Evolutionary conservation across 2,797 vertebrate species (phyloP).

Genomic region (Gallinago nigripennis): DNA sequence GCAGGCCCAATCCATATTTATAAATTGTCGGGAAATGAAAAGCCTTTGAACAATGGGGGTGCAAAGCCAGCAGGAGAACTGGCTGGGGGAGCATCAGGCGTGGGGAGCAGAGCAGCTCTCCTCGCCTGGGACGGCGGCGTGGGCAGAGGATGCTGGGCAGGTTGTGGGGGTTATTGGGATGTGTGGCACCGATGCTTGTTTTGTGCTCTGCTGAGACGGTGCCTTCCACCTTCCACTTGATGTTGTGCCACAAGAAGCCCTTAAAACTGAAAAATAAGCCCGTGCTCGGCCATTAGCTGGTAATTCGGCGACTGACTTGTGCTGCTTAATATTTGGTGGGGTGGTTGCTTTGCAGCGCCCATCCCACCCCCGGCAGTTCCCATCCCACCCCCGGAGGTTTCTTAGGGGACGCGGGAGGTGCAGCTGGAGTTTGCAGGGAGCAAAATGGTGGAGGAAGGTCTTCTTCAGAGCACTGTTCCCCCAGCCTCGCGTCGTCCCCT

Average conservation of each 20-base stretch:
- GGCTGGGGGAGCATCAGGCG: not conserved
- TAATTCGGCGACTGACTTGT: not conserved
- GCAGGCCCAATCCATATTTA: conserved; percentile 74
- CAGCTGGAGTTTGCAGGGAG: not conserved
- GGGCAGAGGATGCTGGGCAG: not conserved
- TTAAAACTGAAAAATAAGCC: not conserved
- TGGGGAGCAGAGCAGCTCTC: not conserved
- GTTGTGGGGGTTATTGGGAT: not conserved
- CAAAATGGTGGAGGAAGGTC: not conserved
- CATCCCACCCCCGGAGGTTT: not conserved
- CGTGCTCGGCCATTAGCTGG: not conserved
- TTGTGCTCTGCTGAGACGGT: not conserved
- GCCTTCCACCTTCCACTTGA: not conserved
- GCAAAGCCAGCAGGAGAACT: conserved; percentile 33
- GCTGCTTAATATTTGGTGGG: not conserved
- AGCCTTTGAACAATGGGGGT: conserved; percentile 64
- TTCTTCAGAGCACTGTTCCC: not conserved
- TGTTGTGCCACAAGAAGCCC: not conserved
- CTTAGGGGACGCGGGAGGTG: not conserved
- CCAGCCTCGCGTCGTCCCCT: not conserved
- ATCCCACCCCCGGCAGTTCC: not conserved
- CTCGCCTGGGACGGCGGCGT: not conserved
- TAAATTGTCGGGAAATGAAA: conserved; percentile 69
- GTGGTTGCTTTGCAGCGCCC: not conserved
- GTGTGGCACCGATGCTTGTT: not conserved